Evolutionary conservation across 2,888 invertebrate genomes (phyloP).

Genomic region (Thera britannica): DNA sequence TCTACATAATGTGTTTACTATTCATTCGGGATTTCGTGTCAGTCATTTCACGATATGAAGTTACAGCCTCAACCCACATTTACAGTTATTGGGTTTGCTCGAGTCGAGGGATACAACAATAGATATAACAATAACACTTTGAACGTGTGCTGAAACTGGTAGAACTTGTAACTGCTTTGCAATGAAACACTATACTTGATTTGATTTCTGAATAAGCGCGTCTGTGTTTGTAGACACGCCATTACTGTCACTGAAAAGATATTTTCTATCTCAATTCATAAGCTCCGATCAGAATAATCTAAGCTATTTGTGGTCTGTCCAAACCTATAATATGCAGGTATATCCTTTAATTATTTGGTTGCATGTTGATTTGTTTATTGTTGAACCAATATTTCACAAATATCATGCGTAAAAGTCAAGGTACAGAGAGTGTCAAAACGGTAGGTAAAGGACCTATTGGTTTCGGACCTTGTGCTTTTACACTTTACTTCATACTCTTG

Average conservation of each 20-base stretch:
- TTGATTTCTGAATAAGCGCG: not conserved
- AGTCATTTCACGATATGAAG: conserved; percentile 27
- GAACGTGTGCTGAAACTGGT: conserved; percentile 21
- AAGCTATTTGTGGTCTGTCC: no score
- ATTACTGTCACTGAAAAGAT: no score
- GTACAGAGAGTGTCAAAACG: conserved; percentile 28
- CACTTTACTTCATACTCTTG: conserved; percentile 23
- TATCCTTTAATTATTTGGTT: not conserved
- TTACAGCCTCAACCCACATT: conserved; percentile 19
- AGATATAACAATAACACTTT: conserved; percentile 13
- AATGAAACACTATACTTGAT: conserved; percentile 11
- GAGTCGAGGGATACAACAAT: conserved; percentile 11
- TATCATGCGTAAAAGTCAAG: conserved; percentile 34
- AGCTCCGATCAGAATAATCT: no score
- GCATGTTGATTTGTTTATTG: not conserved
- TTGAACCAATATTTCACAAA: conserved; percentile 3
- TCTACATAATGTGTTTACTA: conserved; percentile 12
- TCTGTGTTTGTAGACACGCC: no score
- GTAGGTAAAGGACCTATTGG: conserved; percentile 21
- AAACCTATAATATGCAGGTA: no score
- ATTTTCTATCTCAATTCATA: no score
- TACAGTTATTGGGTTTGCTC: conserved; percentile 25
- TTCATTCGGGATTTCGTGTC: conserved; percentile 23
- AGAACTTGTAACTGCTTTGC: conserved; percentile 13
- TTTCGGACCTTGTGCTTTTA: conserved; percentile 29